Percentiles rank a stretch among this genome's conserved stretches.
These are phyloP conservation scores for Vidua macroura DNA, from an alignment of 2,113 vertebrate species.

Conservation along the genomic window DNA sequence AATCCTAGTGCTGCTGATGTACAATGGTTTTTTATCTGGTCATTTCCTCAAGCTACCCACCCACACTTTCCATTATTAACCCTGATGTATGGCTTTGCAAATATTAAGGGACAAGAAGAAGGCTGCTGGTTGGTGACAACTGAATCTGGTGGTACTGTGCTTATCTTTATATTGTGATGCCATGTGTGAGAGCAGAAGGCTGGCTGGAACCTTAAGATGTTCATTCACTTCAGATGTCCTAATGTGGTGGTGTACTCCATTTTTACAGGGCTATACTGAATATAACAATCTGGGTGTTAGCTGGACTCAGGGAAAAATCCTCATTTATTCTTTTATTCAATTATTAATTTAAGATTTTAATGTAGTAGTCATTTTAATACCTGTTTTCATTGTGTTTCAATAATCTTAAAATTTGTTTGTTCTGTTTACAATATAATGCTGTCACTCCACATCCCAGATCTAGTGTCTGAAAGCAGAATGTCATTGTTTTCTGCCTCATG, in stretches of 20 bases:
- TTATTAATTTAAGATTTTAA: background rate
- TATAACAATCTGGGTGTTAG: background rate
- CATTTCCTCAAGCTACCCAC: background rate
- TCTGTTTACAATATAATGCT: background rate
- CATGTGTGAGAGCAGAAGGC: background rate
- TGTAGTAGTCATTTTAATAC: background rate
- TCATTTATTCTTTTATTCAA: background rate
- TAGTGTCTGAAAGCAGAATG: background rate
- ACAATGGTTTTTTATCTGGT: background rate
- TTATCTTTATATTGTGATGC: background rate
- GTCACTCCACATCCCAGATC: background rate
- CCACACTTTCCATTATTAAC: background rate
- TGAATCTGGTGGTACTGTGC: background rate
- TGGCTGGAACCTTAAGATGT: background rate
- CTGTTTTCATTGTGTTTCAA: background rate
- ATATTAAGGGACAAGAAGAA: background rate
- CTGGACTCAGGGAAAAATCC: background rate
- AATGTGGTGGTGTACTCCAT: background rate
- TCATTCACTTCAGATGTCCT: background rate
- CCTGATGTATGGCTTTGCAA: background rate
- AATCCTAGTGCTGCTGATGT: background rate
- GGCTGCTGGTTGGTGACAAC: background rate
- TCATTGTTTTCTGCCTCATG: background rate
- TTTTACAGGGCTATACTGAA: background rate
- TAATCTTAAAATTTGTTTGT: background rate